phyloP scores from a whole-genome alignment of 2,888 invertebrate species.

The Diarsia dahlii region DNA sequence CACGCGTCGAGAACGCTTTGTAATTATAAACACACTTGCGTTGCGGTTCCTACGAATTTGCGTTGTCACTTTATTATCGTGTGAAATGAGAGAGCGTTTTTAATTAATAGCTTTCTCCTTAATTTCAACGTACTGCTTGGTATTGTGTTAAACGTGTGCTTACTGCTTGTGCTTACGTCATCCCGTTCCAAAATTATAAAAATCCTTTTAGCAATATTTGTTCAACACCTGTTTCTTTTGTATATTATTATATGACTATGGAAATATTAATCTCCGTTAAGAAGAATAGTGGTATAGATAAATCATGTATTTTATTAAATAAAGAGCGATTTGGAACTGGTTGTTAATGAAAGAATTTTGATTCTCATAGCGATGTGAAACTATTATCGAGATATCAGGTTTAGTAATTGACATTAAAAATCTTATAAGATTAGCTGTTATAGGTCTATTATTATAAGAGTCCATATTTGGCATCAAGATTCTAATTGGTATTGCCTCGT shows the following conservation, averaged over 20 bases:
- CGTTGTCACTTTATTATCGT: slow-evolving; percentile 84
- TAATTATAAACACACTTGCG: slow-evolving; percentile 82
- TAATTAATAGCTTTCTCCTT: slow-evolving; percentile 87
- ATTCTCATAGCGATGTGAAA: slow-evolving; percentile 43
- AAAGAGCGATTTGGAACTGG: slow-evolving; percentile 59
- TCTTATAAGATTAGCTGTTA: slow-evolving; percentile 53
- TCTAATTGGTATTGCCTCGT: slow-evolving; percentile 52
- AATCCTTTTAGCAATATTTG: slow-evolving; percentile 60
- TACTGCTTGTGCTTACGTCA: slow-evolving; percentile 57
- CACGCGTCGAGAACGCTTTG: slow-evolving; percentile 79
- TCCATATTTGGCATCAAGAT: slow-evolving; percentile 45
- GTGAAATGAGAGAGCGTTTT: slow-evolving; percentile 83
- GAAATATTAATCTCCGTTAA: slow-evolving; percentile 61
- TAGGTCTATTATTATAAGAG: slow-evolving; percentile 24
- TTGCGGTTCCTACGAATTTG: slow-evolving; percentile 75
- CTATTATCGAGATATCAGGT: slow-evolving; percentile 64
- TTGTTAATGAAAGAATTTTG: slow-evolving; percentile 61
- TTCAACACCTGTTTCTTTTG: slow-evolving; percentile 60
- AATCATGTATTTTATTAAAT: slow-evolving; percentile 65
- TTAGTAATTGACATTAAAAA: slow-evolving; percentile 49
- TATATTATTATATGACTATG: slow-evolving; percentile 55
- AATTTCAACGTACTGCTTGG: slow-evolving; percentile 70
- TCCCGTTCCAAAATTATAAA: slow-evolving; percentile 42
- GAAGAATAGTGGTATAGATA: slow-evolving; percentile 54
- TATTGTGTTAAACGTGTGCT: slow-evolving; percentile 63